phyloP scores from a whole-genome alignment of 1,140 invertebrate species.

The Plutomurus gul region DNA sequence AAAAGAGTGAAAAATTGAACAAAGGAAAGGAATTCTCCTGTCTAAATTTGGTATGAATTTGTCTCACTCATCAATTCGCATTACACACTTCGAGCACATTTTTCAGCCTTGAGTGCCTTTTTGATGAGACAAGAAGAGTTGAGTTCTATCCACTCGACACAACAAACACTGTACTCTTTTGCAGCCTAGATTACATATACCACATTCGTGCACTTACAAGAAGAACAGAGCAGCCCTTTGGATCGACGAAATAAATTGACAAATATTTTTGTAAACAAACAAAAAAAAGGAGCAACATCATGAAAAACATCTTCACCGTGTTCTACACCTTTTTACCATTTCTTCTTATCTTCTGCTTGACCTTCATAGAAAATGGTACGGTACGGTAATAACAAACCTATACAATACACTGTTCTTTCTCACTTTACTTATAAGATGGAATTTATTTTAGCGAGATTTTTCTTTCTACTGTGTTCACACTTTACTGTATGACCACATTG shows the following conservation, averaged over 20 bases:
- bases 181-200: not conserved
- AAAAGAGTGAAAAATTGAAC: not conserved
- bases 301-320: not conserved
- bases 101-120: constrained; percentile 17
- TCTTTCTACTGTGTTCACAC: no score
- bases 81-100: no score
- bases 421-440: not conserved
- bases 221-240: not conserved
- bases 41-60: constrained; percentile 2
- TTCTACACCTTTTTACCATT: not conserved
- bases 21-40: not conserved
- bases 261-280: constrained; percentile 10
- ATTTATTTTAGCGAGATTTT: no score
- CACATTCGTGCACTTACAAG: not conserved
- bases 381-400: not conserved
- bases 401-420: not conserved
- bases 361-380: constrained; percentile 11
- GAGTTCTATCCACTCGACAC: not conserved
- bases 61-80: constrained; percentile 20
- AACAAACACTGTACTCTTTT: not conserved
- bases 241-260: not conserved
- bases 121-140: not conserved
- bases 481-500: no score
- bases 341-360: constrained; percentile 3
- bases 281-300: not conserved